Evolutionary conservation across 2,113 vertebrate species (phyloP), one percentile per base, ranked within the genome.

Genomic region (Erythrolamprus reginae): DNA sequence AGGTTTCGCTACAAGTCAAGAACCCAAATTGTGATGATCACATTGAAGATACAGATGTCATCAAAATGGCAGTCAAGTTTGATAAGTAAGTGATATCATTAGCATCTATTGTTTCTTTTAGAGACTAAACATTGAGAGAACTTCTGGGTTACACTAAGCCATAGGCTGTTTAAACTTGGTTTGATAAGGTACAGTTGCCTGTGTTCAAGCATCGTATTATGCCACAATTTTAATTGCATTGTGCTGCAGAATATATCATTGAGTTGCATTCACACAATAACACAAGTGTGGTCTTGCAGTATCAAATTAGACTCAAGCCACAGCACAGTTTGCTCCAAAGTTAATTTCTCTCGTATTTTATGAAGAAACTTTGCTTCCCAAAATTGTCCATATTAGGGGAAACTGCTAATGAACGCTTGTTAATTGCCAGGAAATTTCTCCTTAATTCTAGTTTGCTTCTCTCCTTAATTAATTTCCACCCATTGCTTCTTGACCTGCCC

Each of bases 31-130:
- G 92, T 0, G 95, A 94, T 28, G 95, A 95, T 0, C 96, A 96
- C 9, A 33, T 92, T 24, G 95, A 97, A 90, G 98, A 98, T 1
- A 95, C 97, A 51, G 98, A 97, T 89, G 93, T 98, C 92, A 96
- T 97, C 95, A 98, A 97, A 90, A 98, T 99, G 98, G 96, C 98
- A 2, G 95, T 99, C 91, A 98, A 95, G 90, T 99, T 99, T 96
- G 98, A 99, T 93, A 97, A 98, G 98, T 99, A 94, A 93, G 97
- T 92, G 84, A 51, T 3, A 77, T 38, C 0, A 88, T 89, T 84
- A 61, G 77, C 1, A n/a, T 6, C 53, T 0, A 88, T 45, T 85
- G 15, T 45, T 77, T 51, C 9, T 88, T 56, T 91, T 2, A 13
- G 33, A 65, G 5, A 33, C n/a, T 33, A 33, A 33, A 65, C 13